Conservation (phyloP, 1,140 invertebrate genomes). For the Latrodectus geometricus region DNA sequence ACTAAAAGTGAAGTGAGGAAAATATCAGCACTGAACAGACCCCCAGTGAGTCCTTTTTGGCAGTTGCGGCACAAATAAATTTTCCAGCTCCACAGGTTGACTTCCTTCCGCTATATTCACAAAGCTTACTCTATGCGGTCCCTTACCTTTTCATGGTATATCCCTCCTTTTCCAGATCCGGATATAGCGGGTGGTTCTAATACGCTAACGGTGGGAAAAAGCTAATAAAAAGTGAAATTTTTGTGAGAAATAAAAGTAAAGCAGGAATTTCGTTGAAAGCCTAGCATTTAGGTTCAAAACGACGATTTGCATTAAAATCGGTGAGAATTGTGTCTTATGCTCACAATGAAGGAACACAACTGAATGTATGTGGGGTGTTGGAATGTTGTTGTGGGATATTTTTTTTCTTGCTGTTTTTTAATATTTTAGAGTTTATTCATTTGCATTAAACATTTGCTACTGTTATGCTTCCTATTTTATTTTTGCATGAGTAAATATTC, state of each 20-base stretch:
- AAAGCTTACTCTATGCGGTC: background rate
- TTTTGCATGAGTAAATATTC: no score
- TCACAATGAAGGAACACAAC: no score
- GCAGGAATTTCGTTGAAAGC: background rate
- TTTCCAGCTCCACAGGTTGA: slow-evolving; percentile 23
- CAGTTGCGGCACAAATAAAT: background rate
- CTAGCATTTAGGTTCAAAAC: background rate
- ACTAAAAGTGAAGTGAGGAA: slow-evolving; percentile 4
- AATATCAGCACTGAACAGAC: background rate
- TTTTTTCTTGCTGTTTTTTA: no score
- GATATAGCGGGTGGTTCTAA: background rate
- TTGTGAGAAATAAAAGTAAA: background rate
- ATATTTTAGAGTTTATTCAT: no score
- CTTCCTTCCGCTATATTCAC: slow-evolving; percentile 9
- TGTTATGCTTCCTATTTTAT: no score
- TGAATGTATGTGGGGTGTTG: no score
- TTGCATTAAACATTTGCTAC: no score
- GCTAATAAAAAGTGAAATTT: background rate
- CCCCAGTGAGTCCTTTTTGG: background rate
- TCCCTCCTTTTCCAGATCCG: background rate
- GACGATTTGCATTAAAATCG: background rate
- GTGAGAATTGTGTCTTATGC: no score
- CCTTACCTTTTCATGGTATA: background rate
- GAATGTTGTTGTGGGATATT: no score
- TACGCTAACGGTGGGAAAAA: background rate